phyloP scores from a whole-genome alignment of 1,140 invertebrate genomes.

The Homarus americanus region DNA sequence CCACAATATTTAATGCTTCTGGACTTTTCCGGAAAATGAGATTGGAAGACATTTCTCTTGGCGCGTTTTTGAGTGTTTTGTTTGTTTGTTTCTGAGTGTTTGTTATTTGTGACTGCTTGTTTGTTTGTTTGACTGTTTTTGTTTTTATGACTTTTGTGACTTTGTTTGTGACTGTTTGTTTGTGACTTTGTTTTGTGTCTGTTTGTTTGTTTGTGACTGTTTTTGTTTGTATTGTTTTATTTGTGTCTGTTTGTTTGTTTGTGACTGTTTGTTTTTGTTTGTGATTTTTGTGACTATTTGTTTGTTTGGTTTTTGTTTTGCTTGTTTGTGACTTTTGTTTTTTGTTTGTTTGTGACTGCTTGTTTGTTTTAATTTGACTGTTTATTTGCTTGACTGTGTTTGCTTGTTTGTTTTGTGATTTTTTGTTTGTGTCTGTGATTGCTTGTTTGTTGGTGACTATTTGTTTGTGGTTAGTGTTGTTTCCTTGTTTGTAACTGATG shows the following conservation, averaged over 20 bases:
- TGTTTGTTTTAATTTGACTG: background rate
- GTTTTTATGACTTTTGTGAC: too few relatives aligned
- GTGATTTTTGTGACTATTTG: background rate
- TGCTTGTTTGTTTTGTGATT: too few relatives aligned
- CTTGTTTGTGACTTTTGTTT: too few relatives aligned
- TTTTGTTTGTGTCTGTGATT: too few relatives aligned
- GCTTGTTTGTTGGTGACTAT: too few relatives aligned
- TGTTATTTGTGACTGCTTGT: background rate
- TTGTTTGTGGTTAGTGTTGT: too few relatives aligned
- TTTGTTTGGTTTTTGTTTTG: background rate
- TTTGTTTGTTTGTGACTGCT: background rate
- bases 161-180: background rate
- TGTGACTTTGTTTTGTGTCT: background rate
- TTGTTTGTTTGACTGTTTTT: too few relatives aligned
- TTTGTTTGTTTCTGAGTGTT: background rate
- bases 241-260: too few relatives aligned
- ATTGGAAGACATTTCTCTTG: background rate
- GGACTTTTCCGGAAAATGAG: background rate
- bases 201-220: background rate
- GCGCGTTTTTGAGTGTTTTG: background rate
- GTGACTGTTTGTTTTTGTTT: too few relatives aligned
- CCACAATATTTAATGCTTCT: constrained; percentile 1
- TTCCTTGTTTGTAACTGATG: too few relatives aligned
- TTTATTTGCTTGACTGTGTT: too few relatives aligned
- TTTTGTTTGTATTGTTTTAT: background rate